Conservation (phyloP, 2,797 vertebrate genomes). For the Jordanella pulchra region DNA sequence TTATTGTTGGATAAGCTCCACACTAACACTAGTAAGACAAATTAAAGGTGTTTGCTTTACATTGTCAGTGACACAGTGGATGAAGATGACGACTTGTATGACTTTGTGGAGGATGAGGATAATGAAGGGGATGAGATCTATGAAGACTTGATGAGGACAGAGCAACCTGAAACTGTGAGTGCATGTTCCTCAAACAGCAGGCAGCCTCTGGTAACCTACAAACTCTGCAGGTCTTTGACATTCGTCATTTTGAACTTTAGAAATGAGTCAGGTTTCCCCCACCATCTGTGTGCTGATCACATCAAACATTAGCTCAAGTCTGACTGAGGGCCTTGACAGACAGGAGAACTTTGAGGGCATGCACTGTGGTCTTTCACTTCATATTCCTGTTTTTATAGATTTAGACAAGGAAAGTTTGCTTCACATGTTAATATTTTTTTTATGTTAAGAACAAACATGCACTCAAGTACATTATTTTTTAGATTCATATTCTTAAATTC, state of each 20-base stretch:
- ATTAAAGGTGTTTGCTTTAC: not conserved
- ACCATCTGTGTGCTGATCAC: not conserved
- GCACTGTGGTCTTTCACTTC: not conserved
- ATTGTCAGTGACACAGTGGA: slow-evolving; percentile 87
- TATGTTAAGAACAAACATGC: too few relatives aligned
- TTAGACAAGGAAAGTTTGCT: not conserved
- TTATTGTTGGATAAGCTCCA: not conserved
- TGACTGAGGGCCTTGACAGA: not conserved
- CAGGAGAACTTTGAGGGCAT: not conserved
- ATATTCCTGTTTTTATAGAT: not conserved
- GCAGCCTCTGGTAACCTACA: not conserved
- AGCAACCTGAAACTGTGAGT: slow-evolving; percentile 70
- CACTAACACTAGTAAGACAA: not conserved
- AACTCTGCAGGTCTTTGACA: not conserved
- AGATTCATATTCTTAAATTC: too few relatives aligned
- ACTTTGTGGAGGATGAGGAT: slow-evolving; percentile 90
- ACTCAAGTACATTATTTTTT: too few relatives aligned
- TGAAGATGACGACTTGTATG: slow-evolving; percentile 92
- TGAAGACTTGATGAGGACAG: slow-evolving; percentile 89
- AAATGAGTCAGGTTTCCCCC: not conserved
- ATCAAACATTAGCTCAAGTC: not conserved
- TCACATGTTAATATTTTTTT: too few relatives aligned
- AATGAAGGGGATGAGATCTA: slow-evolving; percentile 90
- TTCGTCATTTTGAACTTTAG: not conserved
- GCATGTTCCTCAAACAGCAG: not conserved